Percentiles rank a stretch among this genome's conserved stretches.
Conservation (phyloP, 2,113 vertebrate genomes). For the Pelecanus crispus region DNA sequence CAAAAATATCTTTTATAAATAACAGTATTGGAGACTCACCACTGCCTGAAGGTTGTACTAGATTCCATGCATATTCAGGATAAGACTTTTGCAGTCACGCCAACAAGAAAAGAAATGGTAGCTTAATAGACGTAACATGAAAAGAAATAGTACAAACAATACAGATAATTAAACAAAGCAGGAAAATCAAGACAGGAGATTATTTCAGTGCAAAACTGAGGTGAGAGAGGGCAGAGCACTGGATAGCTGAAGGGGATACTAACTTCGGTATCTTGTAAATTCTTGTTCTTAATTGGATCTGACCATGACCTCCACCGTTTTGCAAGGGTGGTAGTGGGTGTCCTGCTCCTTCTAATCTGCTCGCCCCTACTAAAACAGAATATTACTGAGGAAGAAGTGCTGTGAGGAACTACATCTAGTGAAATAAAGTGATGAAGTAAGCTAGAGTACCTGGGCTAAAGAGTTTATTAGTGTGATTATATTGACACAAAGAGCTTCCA, state of each 20-base stretch:
- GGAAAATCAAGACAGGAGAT: not conserved
- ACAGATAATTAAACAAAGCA: not conserved
- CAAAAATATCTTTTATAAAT: constrained; percentile 12
- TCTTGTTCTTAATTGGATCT: not conserved
- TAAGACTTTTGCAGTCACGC: not conserved
- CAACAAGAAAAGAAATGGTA: not conserved
- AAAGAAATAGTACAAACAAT: not conserved
- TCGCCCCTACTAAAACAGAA: not conserved
- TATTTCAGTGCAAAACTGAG: not conserved
- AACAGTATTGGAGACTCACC: not conserved
- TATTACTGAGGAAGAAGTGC: not conserved
- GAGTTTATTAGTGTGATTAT: not conserved
- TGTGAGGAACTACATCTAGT: not conserved
- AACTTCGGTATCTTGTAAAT: not conserved
- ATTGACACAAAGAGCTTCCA: not conserved
- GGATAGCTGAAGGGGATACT: not conserved
- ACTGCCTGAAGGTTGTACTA: not conserved
- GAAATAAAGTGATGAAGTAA: not conserved
- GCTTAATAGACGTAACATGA: not conserved
- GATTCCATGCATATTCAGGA: not conserved
- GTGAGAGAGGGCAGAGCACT: not conserved
- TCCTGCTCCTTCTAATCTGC: not conserved
- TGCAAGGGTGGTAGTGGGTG: not conserved
- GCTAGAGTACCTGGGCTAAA: not conserved
- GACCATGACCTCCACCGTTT: not conserved